Evolutionary conservation across 1,140 invertebrate genomes (phyloP), one percentile per base, ranked within the genome.

Genomic region (Sogatella furcifera): DNA sequence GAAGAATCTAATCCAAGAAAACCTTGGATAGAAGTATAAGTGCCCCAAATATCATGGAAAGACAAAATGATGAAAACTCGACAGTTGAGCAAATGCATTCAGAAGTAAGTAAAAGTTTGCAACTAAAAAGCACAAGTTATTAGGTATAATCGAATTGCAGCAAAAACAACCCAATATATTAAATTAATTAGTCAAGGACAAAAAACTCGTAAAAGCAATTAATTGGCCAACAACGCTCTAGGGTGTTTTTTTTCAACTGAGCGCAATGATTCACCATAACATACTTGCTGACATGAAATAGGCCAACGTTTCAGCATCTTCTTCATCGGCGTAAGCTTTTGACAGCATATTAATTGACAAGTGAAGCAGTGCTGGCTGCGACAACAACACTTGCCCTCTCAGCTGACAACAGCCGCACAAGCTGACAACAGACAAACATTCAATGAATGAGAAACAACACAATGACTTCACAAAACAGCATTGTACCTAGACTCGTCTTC

Each of bases 301-400:
- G 52, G 28, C 60, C 19, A 13, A 42, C 28, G 34, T 49, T 19
- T 38, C 31, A 60, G 41, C 43, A 46, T 55, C 60, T 15, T 13
- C 55, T 58, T 38, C 34, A 28, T 28, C 62, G 24, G n/a, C 52
- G 31, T 54, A 34, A 41, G 52, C 55, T 11, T 52, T 64, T 64
- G 49, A 60, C 34, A 44, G 52, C 43, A 10, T 62, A 44, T 60
- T 28, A 38, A 59, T 62, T 57, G 65, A 60, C 58, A 15, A 38
- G 9, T 13, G 11, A 38, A 38, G 34, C 34, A 38, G 34, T 38
- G 34, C 11, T 38, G 34, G 11, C 34, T 38, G 34, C 34, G 2
- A 38, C 34, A 38, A 38, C 34, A 38, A 38, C 34, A 38, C 34
- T 38, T 38, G 34, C 34, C 11, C 34, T 3, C 34, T 38, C 34